Conservation (phyloP, 2,797 vertebrate species). For the Steatocranus sp. region DNA sequence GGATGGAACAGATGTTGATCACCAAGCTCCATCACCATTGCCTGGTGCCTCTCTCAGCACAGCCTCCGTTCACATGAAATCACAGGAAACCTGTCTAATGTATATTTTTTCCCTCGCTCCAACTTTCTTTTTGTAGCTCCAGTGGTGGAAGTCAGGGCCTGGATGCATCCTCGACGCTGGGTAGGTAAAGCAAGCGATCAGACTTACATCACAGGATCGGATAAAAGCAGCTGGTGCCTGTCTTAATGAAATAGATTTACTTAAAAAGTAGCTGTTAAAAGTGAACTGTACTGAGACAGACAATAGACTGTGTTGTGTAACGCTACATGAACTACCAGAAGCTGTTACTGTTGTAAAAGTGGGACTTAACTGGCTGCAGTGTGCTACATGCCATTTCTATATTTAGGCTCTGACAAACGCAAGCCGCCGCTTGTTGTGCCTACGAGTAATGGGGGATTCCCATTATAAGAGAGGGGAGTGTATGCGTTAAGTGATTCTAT, state of each 20-base stretch:
- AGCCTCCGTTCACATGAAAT: neutral
- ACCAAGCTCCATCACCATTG: neutral
- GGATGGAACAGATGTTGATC: neutral
- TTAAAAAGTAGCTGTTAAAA: neutral
- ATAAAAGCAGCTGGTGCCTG: neutral
- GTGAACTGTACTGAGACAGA: neutral
- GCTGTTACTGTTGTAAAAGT: conserved; percentile 4
- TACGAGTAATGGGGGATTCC: conserved; percentile 14
- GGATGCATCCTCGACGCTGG: conserved; percentile 71
- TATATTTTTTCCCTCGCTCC: neutral
- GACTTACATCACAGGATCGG: neutral
- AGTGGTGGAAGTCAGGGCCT: conserved; percentile 54
- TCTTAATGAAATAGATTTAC: neutral
- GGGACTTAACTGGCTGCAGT: conserved; percentile 15
- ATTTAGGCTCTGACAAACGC: conserved; percentile 49
- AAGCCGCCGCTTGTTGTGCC: conserved; percentile 7
- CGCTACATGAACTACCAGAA: neutral
- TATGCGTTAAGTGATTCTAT: neutral
- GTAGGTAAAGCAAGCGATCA: conserved; percentile 41
- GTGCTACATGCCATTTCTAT: conserved; percentile 25
- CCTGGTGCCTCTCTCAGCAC: neutral
- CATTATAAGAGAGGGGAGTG: neutral
- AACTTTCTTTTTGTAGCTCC: conserved; percentile 25
- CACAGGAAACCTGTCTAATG: neutral
- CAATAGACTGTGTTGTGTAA: neutral